Conservation (phyloP, 2,888 invertebrate species). For the Caenorhabditis doughertyi region DNA sequence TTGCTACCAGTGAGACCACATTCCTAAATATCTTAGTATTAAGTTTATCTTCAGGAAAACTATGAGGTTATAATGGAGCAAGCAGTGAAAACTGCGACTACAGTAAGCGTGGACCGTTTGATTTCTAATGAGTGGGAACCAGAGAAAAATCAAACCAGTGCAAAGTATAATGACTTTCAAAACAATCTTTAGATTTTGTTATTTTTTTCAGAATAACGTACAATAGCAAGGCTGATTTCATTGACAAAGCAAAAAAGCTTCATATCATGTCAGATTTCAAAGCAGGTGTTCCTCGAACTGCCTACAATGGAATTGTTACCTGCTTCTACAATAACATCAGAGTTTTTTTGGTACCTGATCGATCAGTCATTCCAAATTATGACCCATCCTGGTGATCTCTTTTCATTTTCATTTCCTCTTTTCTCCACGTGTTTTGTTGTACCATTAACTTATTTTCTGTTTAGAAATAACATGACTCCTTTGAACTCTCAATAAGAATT, state of each 20-base stretch:
- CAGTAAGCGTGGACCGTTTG: conserved; percentile 31
- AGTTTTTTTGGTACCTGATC: conserved; percentile 90
- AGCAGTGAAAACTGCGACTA: conserved; percentile 14
- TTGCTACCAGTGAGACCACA: conserved; percentile 84
- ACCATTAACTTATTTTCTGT: not conserved
- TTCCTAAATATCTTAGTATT: not conserved
- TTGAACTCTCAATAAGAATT: not conserved
- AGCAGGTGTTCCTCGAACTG: conserved; percentile 96
- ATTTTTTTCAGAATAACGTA: conserved; percentile 36
- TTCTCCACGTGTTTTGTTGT: not conserved
- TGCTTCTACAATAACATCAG: conserved; percentile 90
- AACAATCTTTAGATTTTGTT: too few species aligned
- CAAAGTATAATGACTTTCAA: too few species aligned
- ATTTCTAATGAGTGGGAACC: conserved; percentile 10
- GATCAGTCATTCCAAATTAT: conserved; percentile 64
- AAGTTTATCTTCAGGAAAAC: conserved; percentile 41
- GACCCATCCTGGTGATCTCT: conserved; percentile 12
- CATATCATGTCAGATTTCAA: conserved; percentile 79
- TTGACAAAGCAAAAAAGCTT: not conserved
- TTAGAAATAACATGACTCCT: too few species aligned
- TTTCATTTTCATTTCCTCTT: not conserved
- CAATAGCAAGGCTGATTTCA: not conserved
- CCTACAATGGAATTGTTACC: conserved; percentile 94
- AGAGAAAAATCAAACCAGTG: conserved; percentile 26
- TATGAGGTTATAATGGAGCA: conserved; percentile 59